Evolutionary conservation across 2,888 invertebrate species (phyloP).

Genomic region (Caenorhabditis auriculariae): DNA sequence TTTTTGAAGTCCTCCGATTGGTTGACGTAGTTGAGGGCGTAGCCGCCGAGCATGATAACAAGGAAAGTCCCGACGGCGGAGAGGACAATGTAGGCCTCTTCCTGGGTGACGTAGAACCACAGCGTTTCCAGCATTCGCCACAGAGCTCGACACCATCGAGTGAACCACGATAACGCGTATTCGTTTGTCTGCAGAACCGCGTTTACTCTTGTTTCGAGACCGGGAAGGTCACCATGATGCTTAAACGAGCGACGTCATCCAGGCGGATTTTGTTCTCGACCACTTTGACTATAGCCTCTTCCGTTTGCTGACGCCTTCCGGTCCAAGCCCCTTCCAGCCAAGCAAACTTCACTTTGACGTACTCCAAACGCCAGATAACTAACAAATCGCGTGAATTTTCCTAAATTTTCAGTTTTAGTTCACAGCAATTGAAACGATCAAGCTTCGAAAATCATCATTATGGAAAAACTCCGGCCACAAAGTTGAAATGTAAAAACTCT

Average conservation of each 20-base stretch:
- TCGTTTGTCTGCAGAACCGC: slow-evolving; percentile 42
- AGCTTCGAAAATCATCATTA: no score
- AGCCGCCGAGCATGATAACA: slow-evolving; percentile 33
- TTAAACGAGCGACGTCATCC: slow-evolving; percentile 25
- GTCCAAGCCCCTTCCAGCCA: slow-evolving; percentile 54
- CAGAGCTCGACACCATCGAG: slow-evolving; percentile 38
- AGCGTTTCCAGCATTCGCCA: slow-evolving; percentile 49
- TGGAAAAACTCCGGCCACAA: no score
- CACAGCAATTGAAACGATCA: no score
- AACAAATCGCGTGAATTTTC: slow-evolving; percentile 39
- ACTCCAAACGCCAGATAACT: slow-evolving; percentile 57
- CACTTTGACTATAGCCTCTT: slow-evolving; percentile 32
- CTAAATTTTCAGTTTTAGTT: slow-evolving; percentile 6
- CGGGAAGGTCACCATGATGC: slow-evolving; percentile 12
- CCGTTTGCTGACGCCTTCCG: slow-evolving; percentile 29
- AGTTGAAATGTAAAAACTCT: no score
- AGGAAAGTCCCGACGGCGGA: slow-evolving; percentile 51
- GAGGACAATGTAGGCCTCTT: slow-evolving; percentile 57
- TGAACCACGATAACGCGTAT: slow-evolving; percentile 48
- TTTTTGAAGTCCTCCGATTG: slow-evolving; percentile 11
- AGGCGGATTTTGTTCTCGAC: slow-evolving; percentile 32
- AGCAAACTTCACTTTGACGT: slow-evolving; percentile 47
- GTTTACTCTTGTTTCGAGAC: not conserved
- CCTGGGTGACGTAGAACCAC: slow-evolving; percentile 57
- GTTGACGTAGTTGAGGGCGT: slow-evolving; percentile 29